Base-by-base conservation (phyloP, 1,140 invertebrate species). In the Ips nitidus region DNA sequence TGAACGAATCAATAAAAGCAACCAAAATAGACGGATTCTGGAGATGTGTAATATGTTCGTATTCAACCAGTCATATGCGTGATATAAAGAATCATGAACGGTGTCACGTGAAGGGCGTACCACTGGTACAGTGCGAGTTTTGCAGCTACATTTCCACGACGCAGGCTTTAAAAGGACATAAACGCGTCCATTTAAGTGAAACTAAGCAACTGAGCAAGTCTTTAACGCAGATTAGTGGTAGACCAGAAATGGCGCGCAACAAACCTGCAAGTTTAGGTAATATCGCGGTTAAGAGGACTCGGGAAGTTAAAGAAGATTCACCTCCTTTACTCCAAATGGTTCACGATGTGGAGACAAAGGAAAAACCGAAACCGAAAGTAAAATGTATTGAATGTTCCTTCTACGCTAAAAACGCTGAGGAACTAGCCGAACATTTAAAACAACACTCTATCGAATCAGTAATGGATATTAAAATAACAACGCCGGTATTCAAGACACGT, bases 331-430 rank as follows among this genome's bases (percentile, higher is more conserved):
- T 22, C 22, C 22, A 22, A 22, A 22, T 22, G 0, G 22, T 22
- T 22, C 22, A 22, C 22, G 22, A 22, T 22, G 37, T 22, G 8
- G 52, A 36, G 8, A 55, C 7, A 55, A 55, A 55, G n/a, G n/a
- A 55, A 37, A 55, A 55, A 55, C 52, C 37, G n/a, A 22, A 55
- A 38, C 37, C 52, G 2, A 1, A 2, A 36, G 8, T 37, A 3
- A 55, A 55, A 50, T 50, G 38, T 59, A 8, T 8, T 59, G 8
- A 59, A n/a, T 59, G 57, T 37, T 40, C 57, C 42, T 59, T 42
- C 41, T n/a, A n/a, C n/a, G 39, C 6, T 3, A 6, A 50, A 50
- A 50, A 22, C 3, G 22, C 22, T 22, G 45, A 6, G 1, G 45
- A 50, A 8, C 45, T 22, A 22, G 22, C 22, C 22, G 22, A 22